Percentiles rank a stretch among this genome's conserved stretches.
These are phyloP conservation scores for Blastomussa wellsi DNA, from an alignment of 92 coral and sea anemone genomes.

Conservation along the genomic window DNA sequence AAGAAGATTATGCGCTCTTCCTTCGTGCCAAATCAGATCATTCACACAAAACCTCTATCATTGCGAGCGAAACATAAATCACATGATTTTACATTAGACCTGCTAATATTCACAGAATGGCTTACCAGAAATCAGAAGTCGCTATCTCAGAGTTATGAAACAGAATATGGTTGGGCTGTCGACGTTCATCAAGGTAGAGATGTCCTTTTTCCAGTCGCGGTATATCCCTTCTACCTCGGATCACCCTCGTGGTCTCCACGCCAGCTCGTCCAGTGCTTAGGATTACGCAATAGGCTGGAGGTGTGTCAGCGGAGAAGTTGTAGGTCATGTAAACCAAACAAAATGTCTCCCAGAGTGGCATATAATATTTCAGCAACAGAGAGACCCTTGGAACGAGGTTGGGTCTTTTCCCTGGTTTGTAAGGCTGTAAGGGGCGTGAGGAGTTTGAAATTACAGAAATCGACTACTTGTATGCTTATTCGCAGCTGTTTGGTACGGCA, in stretches of 20 bases:
- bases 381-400: no score
- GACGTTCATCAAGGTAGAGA: conserved; percentile 3
- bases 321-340: not conserved
- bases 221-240: not conserved
- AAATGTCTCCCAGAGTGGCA: not conserved
- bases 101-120: not conserved
- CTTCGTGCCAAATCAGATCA: conserved; percentile 13
- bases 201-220: not conserved
- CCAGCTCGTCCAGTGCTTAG: conserved; percentile 6
- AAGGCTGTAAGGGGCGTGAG: no score
- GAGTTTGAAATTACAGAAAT: no score
- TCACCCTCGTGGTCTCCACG: conserved; percentile 51
- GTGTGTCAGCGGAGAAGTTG: conserved; percentile 41
- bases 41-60: conserved; percentile 1
- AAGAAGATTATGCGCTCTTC: not conserved
- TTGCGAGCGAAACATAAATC: conserved; percentile 16
- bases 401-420: no score
- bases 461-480: no score
- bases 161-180: conserved; percentile 7
- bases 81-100: not conserved
- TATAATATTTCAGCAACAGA: no score
- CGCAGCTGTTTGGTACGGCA: no score
- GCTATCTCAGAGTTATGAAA: not conserved
- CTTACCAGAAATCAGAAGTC: not conserved
- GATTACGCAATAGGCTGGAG: conserved; percentile 45